These are phyloP conservation scores for Sturnira hondurensis DNA, from an alignment of 2,113 vertebrate species.

Conservation along the genomic window DNA sequence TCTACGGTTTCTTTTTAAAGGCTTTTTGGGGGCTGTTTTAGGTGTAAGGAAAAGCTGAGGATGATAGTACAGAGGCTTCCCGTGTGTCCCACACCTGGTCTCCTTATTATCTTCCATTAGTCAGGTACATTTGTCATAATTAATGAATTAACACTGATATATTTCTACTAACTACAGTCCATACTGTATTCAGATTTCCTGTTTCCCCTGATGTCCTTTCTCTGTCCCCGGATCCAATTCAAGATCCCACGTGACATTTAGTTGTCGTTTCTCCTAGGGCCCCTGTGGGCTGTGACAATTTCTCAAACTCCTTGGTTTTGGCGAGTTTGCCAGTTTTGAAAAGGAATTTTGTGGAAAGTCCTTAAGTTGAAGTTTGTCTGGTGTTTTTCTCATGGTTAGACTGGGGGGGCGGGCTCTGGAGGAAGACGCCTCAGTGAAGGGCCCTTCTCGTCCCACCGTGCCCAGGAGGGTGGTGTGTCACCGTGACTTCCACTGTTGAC, in stretches of 20 bases:
- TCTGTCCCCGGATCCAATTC: background rate
- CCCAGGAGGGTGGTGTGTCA: accelerated
- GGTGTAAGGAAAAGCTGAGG: background rate
- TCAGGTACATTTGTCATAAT: background rate
- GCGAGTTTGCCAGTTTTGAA: background rate
- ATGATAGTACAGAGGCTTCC: background rate
- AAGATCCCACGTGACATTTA: background rate
- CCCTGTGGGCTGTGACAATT: background rate
- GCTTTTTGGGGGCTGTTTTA: background rate
- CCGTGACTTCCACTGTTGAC: accelerated
- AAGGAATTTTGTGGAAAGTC: background rate
- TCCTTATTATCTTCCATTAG: no score
- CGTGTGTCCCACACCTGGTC: background rate
- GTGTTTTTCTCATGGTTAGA: background rate
- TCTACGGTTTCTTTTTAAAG: background rate
- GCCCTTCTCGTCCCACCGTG: accelerated
- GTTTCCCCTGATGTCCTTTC: background rate
- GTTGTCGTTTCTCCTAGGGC: background rate
- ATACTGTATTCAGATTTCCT: background rate
- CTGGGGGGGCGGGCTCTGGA: background rate
- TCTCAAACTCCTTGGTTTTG: background rate
- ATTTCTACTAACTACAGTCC: background rate
- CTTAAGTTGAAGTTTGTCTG: background rate
- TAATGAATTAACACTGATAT: background rate
- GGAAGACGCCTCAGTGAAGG: background rate